phyloP scores from a whole-genome alignment of 2,888 invertebrate genomes.

The Miltochrista miniata region DNA sequence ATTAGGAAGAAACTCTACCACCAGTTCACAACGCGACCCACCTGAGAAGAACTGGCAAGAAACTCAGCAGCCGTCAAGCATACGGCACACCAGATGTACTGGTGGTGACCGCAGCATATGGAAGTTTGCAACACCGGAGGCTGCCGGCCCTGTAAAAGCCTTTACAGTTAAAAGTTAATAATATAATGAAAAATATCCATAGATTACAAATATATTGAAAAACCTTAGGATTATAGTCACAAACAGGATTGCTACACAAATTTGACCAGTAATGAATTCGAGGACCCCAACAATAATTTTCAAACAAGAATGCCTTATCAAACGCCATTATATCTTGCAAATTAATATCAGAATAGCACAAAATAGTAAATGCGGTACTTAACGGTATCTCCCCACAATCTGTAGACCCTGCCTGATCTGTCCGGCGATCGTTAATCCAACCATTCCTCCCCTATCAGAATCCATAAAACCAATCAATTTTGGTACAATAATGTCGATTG shows the following conservation, averaged over 20 bases:
- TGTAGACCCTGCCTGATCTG: slow-evolving; percentile 27
- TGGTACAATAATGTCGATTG: slow-evolving; percentile 3
- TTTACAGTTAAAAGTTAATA: no score
- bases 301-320: slow-evolving; percentile 13
- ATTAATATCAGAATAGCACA: slow-evolving; percentile 48
- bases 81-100: no score
- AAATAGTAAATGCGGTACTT: slow-evolving; percentile 51
- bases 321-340: slow-evolving; percentile 36
- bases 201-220: no score
- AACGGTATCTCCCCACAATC: slow-evolving; percentile 58
- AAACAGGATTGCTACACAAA: background rate
- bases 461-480: slow-evolving; percentile 37
- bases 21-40: no score
- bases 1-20: no score
- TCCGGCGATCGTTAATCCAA: slow-evolving; percentile 47
- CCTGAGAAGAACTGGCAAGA: no score
- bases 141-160: no score
- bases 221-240: background rate
- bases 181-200: no score
- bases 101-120: no score
- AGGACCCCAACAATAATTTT: background rate
- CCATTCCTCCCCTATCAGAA: slow-evolving; percentile 44
- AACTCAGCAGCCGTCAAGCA: no score
- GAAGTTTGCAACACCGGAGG: no score
- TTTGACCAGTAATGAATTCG: background rate